A percentile compares a stretch with the other conserved stretches of the same genome.
These are phyloP conservation scores for Atrina japonica DNA, from an alignment of 2,888 invertebrate genomes.

Conservation along the genomic window DNA sequence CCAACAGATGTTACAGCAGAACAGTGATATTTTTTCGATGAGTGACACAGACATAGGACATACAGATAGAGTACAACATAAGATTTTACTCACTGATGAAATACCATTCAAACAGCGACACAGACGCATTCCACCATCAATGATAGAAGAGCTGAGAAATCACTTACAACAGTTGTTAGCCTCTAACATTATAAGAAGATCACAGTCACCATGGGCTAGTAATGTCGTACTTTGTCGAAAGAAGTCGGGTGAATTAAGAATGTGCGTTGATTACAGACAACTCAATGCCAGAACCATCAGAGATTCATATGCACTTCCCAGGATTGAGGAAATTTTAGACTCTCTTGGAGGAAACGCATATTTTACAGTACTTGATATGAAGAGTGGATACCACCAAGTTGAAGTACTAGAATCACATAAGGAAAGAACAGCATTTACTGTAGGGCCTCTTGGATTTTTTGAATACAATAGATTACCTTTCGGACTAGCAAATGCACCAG, in stretches of 20 bases:
- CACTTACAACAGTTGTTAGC: constrained; percentile 6
- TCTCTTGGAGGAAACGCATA: not conserved
- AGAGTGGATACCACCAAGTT: not conserved
- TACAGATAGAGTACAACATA: not conserved
- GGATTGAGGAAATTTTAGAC: constrained; percentile 4
- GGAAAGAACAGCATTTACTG: constrained; percentile 42
- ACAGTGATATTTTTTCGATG: constrained; percentile 2
- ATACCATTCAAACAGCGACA: constrained; percentile 4
- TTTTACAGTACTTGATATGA: constrained; percentile 8
- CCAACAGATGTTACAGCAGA: not conserved
- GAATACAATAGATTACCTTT: constrained; percentile 7
- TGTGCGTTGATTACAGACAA: constrained; percentile 4
- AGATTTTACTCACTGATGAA: not conserved
- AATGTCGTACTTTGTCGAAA: constrained; percentile 12
- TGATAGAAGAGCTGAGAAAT: not conserved
- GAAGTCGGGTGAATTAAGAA: constrained; percentile 5
- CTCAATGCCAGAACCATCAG: constrained; percentile 1
- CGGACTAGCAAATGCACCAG: constrained; percentile 38
- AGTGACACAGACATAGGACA: constrained; percentile 13
- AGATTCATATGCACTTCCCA: constrained; percentile 22
- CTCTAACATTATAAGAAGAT: constrained; percentile 5
- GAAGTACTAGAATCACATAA: not conserved
- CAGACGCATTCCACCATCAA: not conserved
- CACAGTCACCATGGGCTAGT: constrained; percentile 9
- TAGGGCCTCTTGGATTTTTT: constrained; percentile 39